Evolutionary conservation across 2,888 invertebrate genomes (phyloP).

Genomic region (Morpho achilles): DNA sequence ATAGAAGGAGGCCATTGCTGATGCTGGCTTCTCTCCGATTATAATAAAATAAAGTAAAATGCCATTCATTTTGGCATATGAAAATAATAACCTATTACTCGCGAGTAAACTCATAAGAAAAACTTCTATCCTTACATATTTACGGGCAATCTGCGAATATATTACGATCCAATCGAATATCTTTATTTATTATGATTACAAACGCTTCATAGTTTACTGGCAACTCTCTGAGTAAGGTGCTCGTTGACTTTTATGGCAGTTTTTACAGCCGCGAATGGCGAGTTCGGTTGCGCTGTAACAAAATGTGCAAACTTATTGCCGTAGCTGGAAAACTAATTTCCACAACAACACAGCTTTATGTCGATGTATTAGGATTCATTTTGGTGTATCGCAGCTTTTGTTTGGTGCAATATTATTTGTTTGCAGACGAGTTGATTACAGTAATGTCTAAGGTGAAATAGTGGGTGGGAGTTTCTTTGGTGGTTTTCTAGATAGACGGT

Average conservation of each 20-base stretch:
- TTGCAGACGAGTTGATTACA: constrained; percentile 49
- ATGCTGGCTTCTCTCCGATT: too few species aligned
- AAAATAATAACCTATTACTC: too few species aligned
- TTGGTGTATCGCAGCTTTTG: neutral
- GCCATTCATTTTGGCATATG: too few species aligned
- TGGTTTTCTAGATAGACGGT: constrained; percentile 30
- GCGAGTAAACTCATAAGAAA: too few species aligned
- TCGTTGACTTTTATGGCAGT: constrained; percentile 59
- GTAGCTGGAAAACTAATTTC: neutral
- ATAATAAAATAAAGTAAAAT: too few species aligned
- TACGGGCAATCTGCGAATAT: constrained; percentile 3
- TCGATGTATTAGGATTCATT: constrained; percentile 17
- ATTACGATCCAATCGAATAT: constrained; percentile 30
- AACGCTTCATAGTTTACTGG: constrained; percentile 32
- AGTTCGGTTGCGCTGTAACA: constrained; percentile 32
- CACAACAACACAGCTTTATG: constrained; percentile 5
- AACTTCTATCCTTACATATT: too few species aligned
- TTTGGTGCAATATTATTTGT: neutral
- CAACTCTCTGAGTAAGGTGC: constrained; percentile 43
- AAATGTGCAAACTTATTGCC: constrained; percentile 30
- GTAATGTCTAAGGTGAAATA: constrained; percentile 52
- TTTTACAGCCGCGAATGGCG: constrained; percentile 52
- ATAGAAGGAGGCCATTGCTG: too few species aligned
- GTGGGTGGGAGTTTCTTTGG: constrained; percentile 34
- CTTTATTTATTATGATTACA: constrained; percentile 43